Conservation (phyloP, 2,113 vertebrate species). For the Podarcis raffonei region DNA sequence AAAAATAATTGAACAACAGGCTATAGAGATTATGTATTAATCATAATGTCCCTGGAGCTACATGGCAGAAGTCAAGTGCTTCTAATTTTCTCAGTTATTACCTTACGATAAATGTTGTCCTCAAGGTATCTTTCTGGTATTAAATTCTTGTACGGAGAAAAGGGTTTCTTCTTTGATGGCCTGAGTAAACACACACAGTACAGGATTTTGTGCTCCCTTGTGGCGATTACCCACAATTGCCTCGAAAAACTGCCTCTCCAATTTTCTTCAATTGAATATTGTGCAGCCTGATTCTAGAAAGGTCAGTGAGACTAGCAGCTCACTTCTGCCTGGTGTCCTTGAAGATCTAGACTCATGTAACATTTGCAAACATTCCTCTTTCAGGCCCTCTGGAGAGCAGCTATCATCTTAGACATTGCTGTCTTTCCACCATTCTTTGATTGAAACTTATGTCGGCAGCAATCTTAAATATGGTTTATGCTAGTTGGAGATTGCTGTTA, state of each 20-base stretch:
- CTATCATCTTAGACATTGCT: neutral
- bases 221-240: neutral
- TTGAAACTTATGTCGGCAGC: neutral
- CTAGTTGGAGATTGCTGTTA: neutral
- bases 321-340: neutral
- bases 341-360: neutral
- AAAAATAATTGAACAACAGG: slow-evolving; percentile 54
- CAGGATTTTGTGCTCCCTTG: neutral
- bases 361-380: neutral
- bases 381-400: neutral
- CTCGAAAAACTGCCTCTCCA: neutral
- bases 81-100: slow-evolving; percentile 53
- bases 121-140: slow-evolving; percentile 39
- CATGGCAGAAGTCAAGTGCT: slow-evolving; percentile 55
- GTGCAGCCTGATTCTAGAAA: neutral
- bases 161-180: slow-evolving; percentile 4
- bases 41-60: slow-evolving; percentile 47
- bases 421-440: neutral
- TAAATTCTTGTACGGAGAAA: slow-evolving; percentile 35
- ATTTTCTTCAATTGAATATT: neutral
- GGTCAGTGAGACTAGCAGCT: neutral
- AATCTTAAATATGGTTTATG: neutral
- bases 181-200: neutral
- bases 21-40: slow-evolving; percentile 51
- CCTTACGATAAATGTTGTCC: slow-evolving; percentile 44